These are phyloP conservation scores for Rallus crepitans DNA, from an alignment of 2,797 vertebrate species.

Conservation along the genomic window DNA sequence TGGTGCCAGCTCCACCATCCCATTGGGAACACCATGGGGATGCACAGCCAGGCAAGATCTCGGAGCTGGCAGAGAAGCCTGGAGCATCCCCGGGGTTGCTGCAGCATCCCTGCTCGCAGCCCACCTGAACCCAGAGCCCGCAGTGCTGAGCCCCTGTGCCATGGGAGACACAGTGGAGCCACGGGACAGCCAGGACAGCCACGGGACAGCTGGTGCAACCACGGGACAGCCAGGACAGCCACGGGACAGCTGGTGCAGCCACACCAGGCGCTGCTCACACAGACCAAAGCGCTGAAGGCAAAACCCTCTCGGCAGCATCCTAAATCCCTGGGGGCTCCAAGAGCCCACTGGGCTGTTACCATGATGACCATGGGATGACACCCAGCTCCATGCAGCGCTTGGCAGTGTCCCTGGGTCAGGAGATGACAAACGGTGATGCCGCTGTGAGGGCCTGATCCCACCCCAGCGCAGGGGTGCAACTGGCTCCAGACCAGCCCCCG, in stretches of 20 bases:
- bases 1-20: not conserved
- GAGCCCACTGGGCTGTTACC: not conserved
- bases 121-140: not conserved
- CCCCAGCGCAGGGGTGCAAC: not conserved
- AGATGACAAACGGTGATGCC: too few relatives aligned
- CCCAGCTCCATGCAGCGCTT: rapidly evolving
- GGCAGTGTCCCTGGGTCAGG: rapidly evolving
- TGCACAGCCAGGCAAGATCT: not conserved
- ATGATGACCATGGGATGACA: rapidly evolving
- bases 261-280: not conserved
- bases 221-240: too few relatives aligned
- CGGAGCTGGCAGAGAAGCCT: not conserved
- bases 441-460: not conserved
- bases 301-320: not conserved
- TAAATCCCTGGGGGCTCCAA: not conserved
- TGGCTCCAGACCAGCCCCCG: not conserved
- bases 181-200: too few relatives aligned
- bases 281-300: too few relatives aligned
- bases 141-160: not conserved
- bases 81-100: not conserved
- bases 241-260: not conserved
- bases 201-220: too few relatives aligned
- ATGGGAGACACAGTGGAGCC: too few relatives aligned
- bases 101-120: not conserved
- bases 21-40: rapidly evolving